Percentiles rank a stretch among this genome's conserved stretches.
phyloP scores from a whole-genome alignment of 1,140 invertebrate genomes.

The Hycleus cichorii region DNA sequence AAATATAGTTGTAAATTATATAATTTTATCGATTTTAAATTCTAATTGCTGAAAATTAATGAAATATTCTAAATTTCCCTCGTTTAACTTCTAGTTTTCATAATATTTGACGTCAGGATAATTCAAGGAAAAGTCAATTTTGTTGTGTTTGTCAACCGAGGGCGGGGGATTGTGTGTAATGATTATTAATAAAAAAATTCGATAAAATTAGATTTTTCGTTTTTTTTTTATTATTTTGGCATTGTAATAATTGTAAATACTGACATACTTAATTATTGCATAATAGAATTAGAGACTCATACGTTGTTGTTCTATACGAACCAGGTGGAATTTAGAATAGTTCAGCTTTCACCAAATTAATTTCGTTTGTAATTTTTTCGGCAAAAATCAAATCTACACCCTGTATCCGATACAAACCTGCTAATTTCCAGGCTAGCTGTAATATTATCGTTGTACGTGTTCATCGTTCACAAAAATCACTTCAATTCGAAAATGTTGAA shows the following conservation, averaged over 20 bases:
- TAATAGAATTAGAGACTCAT: slow-evolving; percentile 15
- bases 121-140: too few relatives aligned
- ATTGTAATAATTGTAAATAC: background rate
- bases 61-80: too few relatives aligned
- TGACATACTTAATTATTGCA: slow-evolving; percentile 32
- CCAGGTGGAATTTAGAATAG: slow-evolving; percentile 11
- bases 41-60: too few relatives aligned
- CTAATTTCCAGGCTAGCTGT: slow-evolving; percentile 33
- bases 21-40: too few relatives aligned
- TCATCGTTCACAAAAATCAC: slow-evolving; percentile 18
- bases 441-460: slow-evolving; percentile 30
- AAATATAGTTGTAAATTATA: too few relatives aligned
- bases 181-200: background rate
- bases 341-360: slow-evolving; percentile 22
- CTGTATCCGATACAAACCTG: slow-evolving; percentile 21
- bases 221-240: background rate
- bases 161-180: background rate
- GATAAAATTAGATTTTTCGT: background rate
- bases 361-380: background rate
- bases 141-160: background rate
- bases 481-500: background rate
- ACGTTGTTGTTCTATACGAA: background rate
- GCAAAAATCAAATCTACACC: background rate
- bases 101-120: too few relatives aligned
- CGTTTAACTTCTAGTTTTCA: too few relatives aligned